Conservation (phyloP, 2,888 invertebrate species). For the Leptinotarsa rubiginosa region DNA sequence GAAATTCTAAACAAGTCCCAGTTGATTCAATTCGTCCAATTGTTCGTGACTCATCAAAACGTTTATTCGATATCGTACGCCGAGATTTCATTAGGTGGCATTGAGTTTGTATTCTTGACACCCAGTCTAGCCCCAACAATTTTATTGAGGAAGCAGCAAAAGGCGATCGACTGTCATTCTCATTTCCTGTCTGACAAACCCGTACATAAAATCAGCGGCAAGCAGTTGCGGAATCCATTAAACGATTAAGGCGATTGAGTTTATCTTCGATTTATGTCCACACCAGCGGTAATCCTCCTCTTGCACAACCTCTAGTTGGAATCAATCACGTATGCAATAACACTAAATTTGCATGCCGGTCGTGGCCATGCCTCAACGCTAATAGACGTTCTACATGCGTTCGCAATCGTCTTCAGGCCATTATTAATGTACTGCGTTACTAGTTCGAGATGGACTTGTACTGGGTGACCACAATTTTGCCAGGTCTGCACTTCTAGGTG, state of each 20-base stretch:
- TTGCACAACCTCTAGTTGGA: constrained; percentile 53
- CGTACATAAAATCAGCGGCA: constrained; percentile 52
- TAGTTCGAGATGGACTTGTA: background rate
- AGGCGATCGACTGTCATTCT: constrained; percentile 3
- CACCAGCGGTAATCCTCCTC: constrained; percentile 57
- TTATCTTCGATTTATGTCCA: constrained; percentile 60
- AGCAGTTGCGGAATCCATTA: constrained; percentile 59
- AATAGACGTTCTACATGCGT: constrained; percentile 58
- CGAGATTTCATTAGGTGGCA: background rate
- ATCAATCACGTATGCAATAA: constrained; percentile 65
- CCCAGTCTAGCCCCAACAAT: background rate
- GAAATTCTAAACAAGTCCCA: no score
- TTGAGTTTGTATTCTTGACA: background rate
- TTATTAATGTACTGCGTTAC: constrained; percentile 10
- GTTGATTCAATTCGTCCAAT: no score
- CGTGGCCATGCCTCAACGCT: constrained; percentile 54
- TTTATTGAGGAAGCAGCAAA: constrained; percentile 19
- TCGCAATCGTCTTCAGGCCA: constrained; percentile 26
- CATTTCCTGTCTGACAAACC: constrained; percentile 37
- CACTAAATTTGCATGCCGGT: constrained; percentile 65
- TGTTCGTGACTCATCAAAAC: no score
- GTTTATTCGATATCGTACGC: background rate
- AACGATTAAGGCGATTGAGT: constrained; percentile 58
- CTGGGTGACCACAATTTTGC: no score
- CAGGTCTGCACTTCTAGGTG: no score